Evolutionary conservation across 2,113 vertebrate species (phyloP).

Genomic region (Chelonoidis abingdonii): DNA sequence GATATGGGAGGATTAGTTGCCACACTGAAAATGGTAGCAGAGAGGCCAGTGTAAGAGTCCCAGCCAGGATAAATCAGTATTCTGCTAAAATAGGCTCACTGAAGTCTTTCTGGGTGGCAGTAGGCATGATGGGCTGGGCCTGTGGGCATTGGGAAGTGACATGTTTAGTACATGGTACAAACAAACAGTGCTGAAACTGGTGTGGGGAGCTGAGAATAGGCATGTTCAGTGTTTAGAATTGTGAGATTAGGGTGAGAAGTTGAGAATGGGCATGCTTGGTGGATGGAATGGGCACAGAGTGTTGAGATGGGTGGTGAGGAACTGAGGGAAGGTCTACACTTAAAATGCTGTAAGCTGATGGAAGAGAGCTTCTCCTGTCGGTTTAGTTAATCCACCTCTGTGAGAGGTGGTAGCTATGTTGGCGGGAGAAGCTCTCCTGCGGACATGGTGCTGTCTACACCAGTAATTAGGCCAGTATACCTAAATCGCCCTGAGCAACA

Average conservation of each 20-base stretch:
- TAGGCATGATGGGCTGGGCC: too few relatives aligned
- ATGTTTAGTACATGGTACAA: not conserved
- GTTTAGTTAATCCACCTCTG: not conserved
- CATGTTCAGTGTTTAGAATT: not conserved
- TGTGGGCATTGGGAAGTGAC: not conserved
- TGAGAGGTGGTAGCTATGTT: not conserved
- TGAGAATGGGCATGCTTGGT: not conserved
- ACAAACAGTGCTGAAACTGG: not conserved
- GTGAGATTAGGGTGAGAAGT: not conserved
- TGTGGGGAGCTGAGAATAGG: not conserved
- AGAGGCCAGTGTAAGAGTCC: not conserved
- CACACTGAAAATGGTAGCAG: not conserved
- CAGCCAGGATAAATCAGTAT: not conserved
- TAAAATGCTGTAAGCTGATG: not conserved
- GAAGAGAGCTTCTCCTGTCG: not conserved
- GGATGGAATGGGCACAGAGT: not conserved
- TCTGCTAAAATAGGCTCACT: not conserved
- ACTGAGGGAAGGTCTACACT: not conserved
- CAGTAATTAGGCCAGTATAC: not conserved
- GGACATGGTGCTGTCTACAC: not conserved
- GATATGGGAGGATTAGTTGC: not conserved
- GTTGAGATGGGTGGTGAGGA: not conserved
- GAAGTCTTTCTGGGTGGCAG: not conserved
- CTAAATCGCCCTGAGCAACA: not conserved
- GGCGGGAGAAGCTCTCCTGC: too few relatives aligned